A percentile compares a stretch with the other conserved stretches of the same genome.
Evolutionary conservation across 2,888 invertebrate genomes (phyloP).

Genomic region (Clepsis dumicolana): DNA sequence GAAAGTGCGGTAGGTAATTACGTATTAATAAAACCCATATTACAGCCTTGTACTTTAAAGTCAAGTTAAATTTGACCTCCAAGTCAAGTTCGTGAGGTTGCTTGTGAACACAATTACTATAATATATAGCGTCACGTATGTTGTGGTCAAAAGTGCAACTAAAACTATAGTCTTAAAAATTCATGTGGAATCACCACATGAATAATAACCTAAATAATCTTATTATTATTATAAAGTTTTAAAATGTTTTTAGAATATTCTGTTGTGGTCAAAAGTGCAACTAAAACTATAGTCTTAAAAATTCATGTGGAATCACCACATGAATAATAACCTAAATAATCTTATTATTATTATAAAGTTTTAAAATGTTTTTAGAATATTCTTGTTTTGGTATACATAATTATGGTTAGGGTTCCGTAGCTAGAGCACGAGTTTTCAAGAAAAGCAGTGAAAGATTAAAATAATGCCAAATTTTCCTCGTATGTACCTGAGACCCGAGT

Average conservation of each 20-base stretch:
- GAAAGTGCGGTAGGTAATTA: slow-evolving; percentile 2
- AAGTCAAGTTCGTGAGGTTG: slow-evolving; percentile 29
- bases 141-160: slow-evolving; percentile 15
- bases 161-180: not conserved
- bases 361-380: no score
- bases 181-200: not conserved
- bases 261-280: slow-evolving; percentile 10
- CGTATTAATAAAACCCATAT: slow-evolving; percentile 2
- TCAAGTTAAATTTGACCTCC: slow-evolving; percentile 24
- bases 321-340: no score
- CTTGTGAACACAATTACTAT: not conserved
- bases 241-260: no score
- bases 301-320: not conserved
- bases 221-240: no score
- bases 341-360: no score
- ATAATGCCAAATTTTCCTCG: no score
- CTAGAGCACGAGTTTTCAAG: no score
- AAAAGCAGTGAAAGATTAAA: no score
- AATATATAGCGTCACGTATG: not conserved
- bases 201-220: no score
- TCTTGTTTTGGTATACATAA: no score
- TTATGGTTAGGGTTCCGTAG: no score
- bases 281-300: not conserved
- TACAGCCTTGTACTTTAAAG: slow-evolving; percentile 29
- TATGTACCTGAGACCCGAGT: no score